These are phyloP conservation scores for Pithecia hirsuta DNA, from an alignment of 2,797 vertebrate species.

Conservation along the genomic window DNA sequence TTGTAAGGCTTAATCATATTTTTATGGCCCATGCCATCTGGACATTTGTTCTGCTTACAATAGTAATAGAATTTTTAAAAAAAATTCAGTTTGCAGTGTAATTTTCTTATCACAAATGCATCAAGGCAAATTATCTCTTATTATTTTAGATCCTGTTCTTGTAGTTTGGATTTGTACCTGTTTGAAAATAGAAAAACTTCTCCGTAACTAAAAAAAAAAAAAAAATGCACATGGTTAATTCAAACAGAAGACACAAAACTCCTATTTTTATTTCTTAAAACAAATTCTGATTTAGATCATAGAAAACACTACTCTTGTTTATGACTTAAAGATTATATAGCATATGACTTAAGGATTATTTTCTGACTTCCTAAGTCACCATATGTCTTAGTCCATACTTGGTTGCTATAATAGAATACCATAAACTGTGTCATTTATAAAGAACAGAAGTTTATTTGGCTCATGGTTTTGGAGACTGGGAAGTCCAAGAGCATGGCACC, in stretches of 20 bases:
- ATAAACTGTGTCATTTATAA: neutral
- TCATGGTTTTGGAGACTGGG: neutral
- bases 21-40: constrained; percentile 72
- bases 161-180: neutral
- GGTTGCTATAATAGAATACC: neutral
- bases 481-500: neutral
- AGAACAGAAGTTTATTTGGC: neutral
- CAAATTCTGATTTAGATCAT: constrained; percentile 40
- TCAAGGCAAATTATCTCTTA: constrained; percentile 53
- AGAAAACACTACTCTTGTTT: constrained; percentile 37
- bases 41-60: constrained; percentile 63
- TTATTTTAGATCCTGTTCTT: constrained; percentile 43
- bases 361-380: neutral
- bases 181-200: constrained; percentile 47
- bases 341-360: constrained; percentile 8
- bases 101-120: constrained; percentile 48
- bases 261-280: constrained; percentile 52
- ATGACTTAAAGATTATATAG: neutral
- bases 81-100: constrained; percentile 36
- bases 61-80: constrained; percentile 56
- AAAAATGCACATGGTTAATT: neutral
- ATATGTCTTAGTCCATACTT: neutral
- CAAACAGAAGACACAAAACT: constrained; percentile 36
- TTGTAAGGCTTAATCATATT: constrained; percentile 64
- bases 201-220: constrained; percentile 19